phyloP scores from a whole-genome alignment of 2,888 invertebrate species.

The Rhingia rostrata region DNA sequence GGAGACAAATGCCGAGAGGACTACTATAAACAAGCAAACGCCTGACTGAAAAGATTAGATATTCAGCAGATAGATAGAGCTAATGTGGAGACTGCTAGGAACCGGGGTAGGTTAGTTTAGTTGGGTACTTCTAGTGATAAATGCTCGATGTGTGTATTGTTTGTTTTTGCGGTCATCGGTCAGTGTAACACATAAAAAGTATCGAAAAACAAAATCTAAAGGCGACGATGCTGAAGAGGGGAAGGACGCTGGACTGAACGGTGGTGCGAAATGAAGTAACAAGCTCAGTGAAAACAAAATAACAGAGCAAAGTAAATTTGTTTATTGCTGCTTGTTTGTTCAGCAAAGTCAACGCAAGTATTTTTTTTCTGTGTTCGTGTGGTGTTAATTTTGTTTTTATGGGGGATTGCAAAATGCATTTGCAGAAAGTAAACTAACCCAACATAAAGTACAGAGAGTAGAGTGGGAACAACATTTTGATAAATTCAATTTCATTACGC shows the following conservation, averaged over 20 bases:
- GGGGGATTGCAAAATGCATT: slow-evolving; percentile 48
- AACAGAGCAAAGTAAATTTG: slow-evolving; percentile 54
- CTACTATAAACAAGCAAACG: slow-evolving; percentile 21
- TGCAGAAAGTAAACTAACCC: slow-evolving; percentile 14
- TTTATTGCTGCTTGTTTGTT: slow-evolving; percentile 52
- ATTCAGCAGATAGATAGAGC: neutral
- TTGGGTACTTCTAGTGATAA: slow-evolving; percentile 47
- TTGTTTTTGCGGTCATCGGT: slow-evolving; percentile 58
- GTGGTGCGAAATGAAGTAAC: slow-evolving; percentile 35
- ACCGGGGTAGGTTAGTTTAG: slow-evolving; percentile 6
- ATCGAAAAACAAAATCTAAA: neutral
- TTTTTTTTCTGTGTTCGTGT: slow-evolving; percentile 11
- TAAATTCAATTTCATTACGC: slow-evolving; percentile 25
- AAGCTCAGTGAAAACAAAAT: slow-evolving; percentile 43
- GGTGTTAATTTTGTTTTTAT: slow-evolving; percentile 20
- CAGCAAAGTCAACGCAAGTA: slow-evolving; percentile 30
- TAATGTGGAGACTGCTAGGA: neutral
- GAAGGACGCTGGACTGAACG: neutral
- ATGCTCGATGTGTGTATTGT: slow-evolving; percentile 15
- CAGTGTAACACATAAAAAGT: slow-evolving; percentile 46
- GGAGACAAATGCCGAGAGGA: slow-evolving; percentile 10
- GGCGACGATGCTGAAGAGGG: neutral
- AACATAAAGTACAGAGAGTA: neutral
- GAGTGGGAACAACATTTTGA: slow-evolving; percentile 5
- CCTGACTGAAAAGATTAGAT: slow-evolving; percentile 30